Base-by-base conservation (phyloP, 1,140 invertebrate genomes). In the Drosophila ficusphila region DNA sequence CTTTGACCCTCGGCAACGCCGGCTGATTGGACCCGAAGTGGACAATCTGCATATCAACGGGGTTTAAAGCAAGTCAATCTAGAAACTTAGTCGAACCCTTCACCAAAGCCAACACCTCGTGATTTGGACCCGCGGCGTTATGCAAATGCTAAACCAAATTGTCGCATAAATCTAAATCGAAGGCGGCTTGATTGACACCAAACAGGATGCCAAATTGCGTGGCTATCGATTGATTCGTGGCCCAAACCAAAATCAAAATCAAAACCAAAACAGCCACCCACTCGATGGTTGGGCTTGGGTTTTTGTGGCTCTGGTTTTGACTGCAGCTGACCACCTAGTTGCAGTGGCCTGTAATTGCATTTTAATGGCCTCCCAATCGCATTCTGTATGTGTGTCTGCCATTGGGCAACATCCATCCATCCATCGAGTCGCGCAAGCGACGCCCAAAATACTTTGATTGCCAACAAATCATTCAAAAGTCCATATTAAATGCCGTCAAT, bases 131-230 rank as follows among this genome's bases (percentile, higher is more conserved):
- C 31, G 25, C 12, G 42, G 57, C 69, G 57, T 62, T 56, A 56
- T 57, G 72, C 57, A 81, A 60, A 79, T 85, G 48, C 21, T 38
- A 38, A 38, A 41, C 70, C 77, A 74, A 79, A 73, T 52, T 73
- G 56, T 73, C 69, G 69, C 69, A 73, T 73, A 73, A 73, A 73
- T 73, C 69, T 72, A 60, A 74, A 75, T 74, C 39, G 65, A 53
- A 51, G 41, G 47, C 51, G 23, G 36, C 46, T 67, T 76, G 79
- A 85, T 85, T 85, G 81, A 76, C 67, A 76, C 36, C 47, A 73
- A 72, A 73, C 81, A 86, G 81, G 81, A 86, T 81, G 75, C 68
- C 68, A 65, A 69, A 60, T 75, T 76, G 76, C 81, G 67, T 86
- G 76, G 12, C 42, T 49, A 54, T 62, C 69, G 31, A 64, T 48